A percentile compares a stretch with the other conserved stretches of the same genome.
Evolutionary conservation across 2,888 invertebrate species (phyloP).

Genomic region (Acrobasis suavella): DNA sequence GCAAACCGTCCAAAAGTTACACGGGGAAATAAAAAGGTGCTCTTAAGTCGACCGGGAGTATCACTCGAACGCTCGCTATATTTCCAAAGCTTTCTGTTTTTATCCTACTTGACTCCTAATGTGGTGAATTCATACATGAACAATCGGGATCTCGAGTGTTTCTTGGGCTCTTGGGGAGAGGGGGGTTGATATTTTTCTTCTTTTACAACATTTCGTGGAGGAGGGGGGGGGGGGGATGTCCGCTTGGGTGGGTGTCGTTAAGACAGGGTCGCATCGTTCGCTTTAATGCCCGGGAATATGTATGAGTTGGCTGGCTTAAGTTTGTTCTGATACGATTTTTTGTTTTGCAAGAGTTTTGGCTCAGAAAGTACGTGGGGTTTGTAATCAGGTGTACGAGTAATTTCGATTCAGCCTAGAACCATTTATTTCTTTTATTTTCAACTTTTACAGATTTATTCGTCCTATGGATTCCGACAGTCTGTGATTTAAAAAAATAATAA

Average conservation of each 20-base stretch:
- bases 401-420: neutral
- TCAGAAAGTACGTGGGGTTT: neutral
- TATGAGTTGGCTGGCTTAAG: conserved; percentile 25
- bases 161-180: conserved; percentile 44
- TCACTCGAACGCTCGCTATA: conserved; percentile 68
- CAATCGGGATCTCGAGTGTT: conserved; percentile 76
- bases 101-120: conserved; percentile 85
- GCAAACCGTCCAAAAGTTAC: conserved; percentile 26
- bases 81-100: conserved; percentile 79
- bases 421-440: neutral
- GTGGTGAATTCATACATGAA: conserved; percentile 89
- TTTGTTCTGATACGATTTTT: conserved; percentile 7
- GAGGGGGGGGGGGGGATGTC: conserved; percentile 40
- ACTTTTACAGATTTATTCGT: too few relatives aligned
- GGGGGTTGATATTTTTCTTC: conserved; percentile 47
- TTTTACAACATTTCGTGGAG: conserved; percentile 59
- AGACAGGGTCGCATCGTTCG: conserved; percentile 37
- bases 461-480: too few relatives aligned
- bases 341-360: conserved; percentile 5
- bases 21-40: conserved; percentile 46
- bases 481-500: too few relatives aligned
- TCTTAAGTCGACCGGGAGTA: conserved; percentile 57
- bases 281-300: conserved; percentile 25
- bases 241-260: conserved; percentile 31
- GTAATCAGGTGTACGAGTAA: neutral